Conservation (phyloP, 1,140 invertebrate species). For the Oscheius sp. region DNA sequence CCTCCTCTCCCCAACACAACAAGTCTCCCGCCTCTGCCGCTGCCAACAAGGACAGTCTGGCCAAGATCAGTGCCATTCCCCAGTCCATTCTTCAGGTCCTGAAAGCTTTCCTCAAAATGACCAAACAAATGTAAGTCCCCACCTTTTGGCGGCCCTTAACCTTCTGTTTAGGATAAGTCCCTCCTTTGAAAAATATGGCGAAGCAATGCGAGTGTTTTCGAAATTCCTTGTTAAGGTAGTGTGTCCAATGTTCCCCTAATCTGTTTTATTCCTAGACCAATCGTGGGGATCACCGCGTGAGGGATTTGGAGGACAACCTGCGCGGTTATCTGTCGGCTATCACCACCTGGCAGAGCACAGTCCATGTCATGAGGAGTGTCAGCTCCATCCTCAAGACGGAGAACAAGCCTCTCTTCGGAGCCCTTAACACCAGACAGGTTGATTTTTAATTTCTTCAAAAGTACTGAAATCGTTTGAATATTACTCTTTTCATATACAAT, state of each 20-base stretch:
- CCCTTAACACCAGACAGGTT: constrained; percentile 56
- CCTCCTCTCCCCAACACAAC: no score
- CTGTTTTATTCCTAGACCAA: neutral
- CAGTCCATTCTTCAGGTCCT: no score
- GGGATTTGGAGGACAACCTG: constrained; percentile 8
- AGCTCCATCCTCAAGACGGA: constrained; percentile 47
- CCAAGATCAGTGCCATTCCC: no score
- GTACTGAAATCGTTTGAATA: neutral
- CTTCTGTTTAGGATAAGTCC: no score
- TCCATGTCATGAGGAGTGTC: constrained; percentile 51
- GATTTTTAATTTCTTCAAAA: neutral
- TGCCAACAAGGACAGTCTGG: no score
- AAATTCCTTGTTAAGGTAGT: constrained; percentile 3
- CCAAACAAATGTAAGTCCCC: no score
- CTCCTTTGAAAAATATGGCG: neutral
- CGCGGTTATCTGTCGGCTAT: constrained; percentile 15
- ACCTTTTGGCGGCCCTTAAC: no score
- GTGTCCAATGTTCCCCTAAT: neutral
- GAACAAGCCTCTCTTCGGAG: constrained; percentile 58
- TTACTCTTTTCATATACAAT: neutral
- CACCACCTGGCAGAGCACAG: constrained; percentile 39
- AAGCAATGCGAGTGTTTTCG: neutral
- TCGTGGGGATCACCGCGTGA: neutral
- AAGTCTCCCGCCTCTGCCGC: no score
- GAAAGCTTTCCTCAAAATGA: no score